Evolutionary conservation across 1,140 invertebrate genomes (phyloP).

Genomic region (Patella vulgata): DNA sequence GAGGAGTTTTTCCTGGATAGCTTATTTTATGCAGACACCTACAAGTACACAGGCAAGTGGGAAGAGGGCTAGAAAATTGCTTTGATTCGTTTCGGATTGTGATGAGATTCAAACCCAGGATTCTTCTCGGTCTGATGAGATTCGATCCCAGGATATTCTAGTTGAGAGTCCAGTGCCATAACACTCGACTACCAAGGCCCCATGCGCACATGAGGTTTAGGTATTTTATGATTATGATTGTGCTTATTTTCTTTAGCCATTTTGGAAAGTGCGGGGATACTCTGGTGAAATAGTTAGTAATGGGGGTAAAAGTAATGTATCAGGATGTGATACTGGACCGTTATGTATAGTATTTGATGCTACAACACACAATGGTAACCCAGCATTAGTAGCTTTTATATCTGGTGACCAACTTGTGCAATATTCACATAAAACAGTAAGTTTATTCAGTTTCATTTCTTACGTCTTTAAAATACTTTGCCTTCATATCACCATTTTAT

Average conservation of each 20-base stretch:
- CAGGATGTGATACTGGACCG: constrained; percentile 55
- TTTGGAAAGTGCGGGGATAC: constrained; percentile 64
- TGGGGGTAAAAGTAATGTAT: constrained; percentile 50
- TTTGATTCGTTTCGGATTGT: no score
- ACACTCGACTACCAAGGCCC: no score
- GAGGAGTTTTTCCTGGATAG: no score
- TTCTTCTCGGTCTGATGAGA: no score
- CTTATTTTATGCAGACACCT: no score
- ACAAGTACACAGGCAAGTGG: no score
- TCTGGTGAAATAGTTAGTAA: constrained; percentile 67
- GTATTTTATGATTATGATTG: no score
- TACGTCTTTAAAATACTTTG: neutral
- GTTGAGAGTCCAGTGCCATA: no score
- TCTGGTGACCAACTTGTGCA: constrained; percentile 56
- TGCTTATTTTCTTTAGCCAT: constrained; percentile 52
- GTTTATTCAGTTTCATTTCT: constrained; percentile 10
- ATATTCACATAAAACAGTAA: constrained; percentile 39
- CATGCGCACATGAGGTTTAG: no score
- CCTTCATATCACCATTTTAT: neutral
- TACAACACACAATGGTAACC: constrained; percentile 57
- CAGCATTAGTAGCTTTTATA: constrained; percentile 67
- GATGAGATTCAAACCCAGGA: no score
- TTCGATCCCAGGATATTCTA: no score
- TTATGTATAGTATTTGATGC: constrained; percentile 67
- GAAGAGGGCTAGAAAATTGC: no score